Conservation (phyloP, 2,797 vertebrate species). For the Garrulus glandarius region DNA sequence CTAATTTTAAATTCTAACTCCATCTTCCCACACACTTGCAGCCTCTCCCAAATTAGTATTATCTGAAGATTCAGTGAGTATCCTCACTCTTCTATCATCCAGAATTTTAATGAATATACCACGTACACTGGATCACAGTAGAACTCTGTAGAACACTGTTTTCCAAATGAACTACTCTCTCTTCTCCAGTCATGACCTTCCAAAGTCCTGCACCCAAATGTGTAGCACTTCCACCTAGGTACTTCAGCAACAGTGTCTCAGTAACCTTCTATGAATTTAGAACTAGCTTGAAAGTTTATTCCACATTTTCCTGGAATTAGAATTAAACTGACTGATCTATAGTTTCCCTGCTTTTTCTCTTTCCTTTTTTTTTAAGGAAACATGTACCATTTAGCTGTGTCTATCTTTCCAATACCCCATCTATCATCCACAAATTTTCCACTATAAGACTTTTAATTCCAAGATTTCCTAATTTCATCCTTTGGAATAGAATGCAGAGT, state of each 20-base stretch:
- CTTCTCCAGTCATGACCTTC: background rate
- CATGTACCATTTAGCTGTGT: fast-evolving
- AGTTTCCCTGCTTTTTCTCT: background rate
- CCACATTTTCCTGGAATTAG: background rate
- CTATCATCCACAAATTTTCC: background rate
- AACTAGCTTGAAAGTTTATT: background rate
- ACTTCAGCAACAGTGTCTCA: background rate
- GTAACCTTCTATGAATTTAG: background rate
- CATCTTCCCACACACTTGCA: constrained; percentile 7
- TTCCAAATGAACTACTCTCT: background rate
- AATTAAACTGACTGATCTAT: background rate
- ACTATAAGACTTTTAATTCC: background rate
- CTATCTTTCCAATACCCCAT: background rate
- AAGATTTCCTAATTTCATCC: background rate
- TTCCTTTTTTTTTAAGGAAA: background rate
- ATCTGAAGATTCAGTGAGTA: background rate
- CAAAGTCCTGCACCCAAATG: background rate
- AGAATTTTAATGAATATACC: background rate
- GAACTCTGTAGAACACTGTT: background rate
- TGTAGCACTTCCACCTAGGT: background rate
- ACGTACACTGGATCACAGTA: background rate
- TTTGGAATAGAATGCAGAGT: background rate
- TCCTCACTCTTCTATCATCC: background rate
- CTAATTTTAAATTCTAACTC: constrained; percentile 30
- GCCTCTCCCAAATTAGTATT: background rate